phyloP scores from a whole-genome alignment of 2,797 vertebrate species.

The Periparus ater region DNA sequence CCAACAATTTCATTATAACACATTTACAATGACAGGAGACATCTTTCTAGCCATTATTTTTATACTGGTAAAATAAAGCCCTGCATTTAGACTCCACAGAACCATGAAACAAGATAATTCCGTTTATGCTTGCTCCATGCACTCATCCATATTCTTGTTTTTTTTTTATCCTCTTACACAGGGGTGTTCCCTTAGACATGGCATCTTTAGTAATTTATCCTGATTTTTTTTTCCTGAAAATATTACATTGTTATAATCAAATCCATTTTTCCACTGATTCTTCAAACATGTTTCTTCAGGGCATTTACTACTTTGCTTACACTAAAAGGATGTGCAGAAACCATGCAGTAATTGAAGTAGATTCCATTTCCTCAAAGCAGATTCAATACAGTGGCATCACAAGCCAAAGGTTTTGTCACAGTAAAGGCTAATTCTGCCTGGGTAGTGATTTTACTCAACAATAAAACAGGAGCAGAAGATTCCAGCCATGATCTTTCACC shows the following conservation, averaged over 20 bases:
- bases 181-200: background rate
- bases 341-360: background rate
- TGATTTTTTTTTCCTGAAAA: slow-evolving; percentile 12
- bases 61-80: background rate
- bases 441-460: background rate
- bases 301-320: background rate
- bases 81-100: background rate
- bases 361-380: background rate
- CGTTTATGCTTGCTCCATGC: background rate
- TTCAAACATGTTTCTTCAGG: slow-evolving; percentile 6
- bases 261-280: slow-evolving; percentile 44
- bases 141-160: background rate
- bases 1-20: background rate
- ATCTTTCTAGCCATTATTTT: background rate
- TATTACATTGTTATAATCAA: slow-evolving; percentile 1
- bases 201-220: background rate
- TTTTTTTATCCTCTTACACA: slow-evolving; percentile 31
- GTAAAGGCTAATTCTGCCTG: background rate
- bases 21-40: background rate
- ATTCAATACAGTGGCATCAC: background rate
- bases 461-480: background rate
- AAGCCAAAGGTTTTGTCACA: background rate
- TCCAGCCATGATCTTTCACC: background rate
- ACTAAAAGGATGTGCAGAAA: background rate
- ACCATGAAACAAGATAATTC: slow-evolving; percentile 22